Conservation (phyloP, 2,113 vertebrate genomes). For the Nymphicus hollandicus region DNA sequence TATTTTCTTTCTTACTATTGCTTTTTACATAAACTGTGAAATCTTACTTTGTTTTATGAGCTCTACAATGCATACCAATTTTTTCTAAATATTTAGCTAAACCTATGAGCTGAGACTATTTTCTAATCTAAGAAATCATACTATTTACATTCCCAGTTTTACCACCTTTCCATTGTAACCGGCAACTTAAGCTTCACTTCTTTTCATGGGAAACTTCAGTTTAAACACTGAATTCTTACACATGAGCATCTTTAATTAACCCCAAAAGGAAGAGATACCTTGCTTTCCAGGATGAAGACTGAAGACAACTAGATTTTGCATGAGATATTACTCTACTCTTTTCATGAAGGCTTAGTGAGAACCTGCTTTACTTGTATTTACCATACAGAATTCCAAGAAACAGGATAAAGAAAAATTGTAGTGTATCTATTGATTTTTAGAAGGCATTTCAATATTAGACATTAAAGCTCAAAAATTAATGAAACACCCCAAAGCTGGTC, state of each 20-base stretch:
- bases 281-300: neutral
- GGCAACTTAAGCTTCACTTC: neutral
- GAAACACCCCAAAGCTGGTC: neutral
- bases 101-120: neutral
- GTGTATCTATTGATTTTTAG: neutral
- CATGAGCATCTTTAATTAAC: neutral
- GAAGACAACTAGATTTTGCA: neutral
- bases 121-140: neutral
- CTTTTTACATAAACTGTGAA: neutral
- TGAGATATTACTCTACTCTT: neutral
- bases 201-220: neutral
- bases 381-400: neutral
- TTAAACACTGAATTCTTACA: slow-evolving; percentile 16
- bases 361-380: neutral
- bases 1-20: neutral
- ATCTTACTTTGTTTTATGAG: neutral
- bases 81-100: neutral
- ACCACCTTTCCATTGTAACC: neutral
- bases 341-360: neutral
- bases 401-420: neutral
- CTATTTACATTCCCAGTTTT: neutral
- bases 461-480: neutral
- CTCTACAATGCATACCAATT: neutral
- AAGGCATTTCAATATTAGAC: neutral
- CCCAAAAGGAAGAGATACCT: neutral